Base-by-base conservation (phyloP, 2,113 vertebrate species). In the Ursus arctos region DNA sequence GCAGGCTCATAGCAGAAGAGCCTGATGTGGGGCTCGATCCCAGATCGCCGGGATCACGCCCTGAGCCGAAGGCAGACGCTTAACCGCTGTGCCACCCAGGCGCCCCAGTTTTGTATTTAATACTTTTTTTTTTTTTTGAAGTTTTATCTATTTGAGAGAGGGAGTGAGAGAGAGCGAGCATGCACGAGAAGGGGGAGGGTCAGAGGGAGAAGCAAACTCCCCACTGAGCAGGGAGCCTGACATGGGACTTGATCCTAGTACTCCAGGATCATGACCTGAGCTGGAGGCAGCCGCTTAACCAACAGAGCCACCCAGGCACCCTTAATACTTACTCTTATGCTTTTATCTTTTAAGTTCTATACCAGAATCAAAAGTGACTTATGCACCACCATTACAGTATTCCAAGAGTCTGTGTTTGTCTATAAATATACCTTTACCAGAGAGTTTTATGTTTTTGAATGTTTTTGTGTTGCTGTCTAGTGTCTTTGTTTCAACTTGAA, bases 261-360 rank as follows among this genome's bases (percentile, higher is more conserved):
- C 67, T 36, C n/a, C 33, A 36, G 67, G 67, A 69, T 69, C 67
- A 69, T 36, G 67, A n/a, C 33, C 8, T 19, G 33, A 69, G 7
- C 18, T 7, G 19, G 19, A 69, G 67, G 33, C n/a, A 69, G 16
- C 33, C 8, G 8, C 67, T 36, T 4, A 69, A n/a, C 67, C n/a
- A 69, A 10, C 67, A 9, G 67, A 69, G 67, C 67, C n/a, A n/a
- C 33, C 33, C 67, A 69, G 65, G 16, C 18, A 36, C 67, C n/a
- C 18, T 69, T 69, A 69, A n/a, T 36, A 36, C n/a, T 69, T 69
- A 21, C 6, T 67, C 15, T 77, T 40, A 86, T 40, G 28, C 67
- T 77, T 91, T 91, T 77, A 57, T 49, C 31, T 72, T 91, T 72
- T n/a, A n/a, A 72, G 59, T 93, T 84, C 15, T 93, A 21, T 93